Percentiles rank a stretch among this genome's conserved stretches.
Evolutionary conservation across 2,113 vertebrate species (phyloP).

Genomic region (Rhinolophus ferrumequinum): DNA sequence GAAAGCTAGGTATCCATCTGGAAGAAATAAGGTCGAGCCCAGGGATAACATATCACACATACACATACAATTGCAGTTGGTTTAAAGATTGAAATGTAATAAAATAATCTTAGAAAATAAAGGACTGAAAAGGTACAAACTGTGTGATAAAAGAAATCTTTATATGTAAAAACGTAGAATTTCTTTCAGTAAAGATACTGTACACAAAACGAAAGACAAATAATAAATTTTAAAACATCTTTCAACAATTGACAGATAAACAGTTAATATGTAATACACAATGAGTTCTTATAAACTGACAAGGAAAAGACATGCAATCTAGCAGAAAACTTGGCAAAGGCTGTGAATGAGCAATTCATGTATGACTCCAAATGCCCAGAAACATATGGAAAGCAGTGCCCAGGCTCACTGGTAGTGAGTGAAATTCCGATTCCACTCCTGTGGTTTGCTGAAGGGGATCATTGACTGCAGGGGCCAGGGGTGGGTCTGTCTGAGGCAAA

Average conservation of each 20-base stretch:
- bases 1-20: neutral
- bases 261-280: neutral
- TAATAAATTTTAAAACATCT: neutral
- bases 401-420: neutral
- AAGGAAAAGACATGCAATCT: neutral
- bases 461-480: accelerated
- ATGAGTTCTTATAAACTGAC: neutral
- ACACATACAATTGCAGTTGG: neutral
- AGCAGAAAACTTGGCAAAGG: neutral
- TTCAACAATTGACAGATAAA: neutral
- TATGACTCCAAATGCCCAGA: neutral
- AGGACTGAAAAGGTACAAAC: neutral
- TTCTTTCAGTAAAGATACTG: neutral
- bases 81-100: conserved; percentile 13
- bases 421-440: neutral
- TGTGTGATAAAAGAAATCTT: neutral
- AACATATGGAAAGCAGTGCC: accelerated
- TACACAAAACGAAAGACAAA: neutral
- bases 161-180: neutral
- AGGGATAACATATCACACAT: neutral
- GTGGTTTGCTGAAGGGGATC: neutral
- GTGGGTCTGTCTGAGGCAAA: neutral
- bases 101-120: neutral
- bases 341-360: neutral
- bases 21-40: neutral